Conservation (phyloP, 2,888 invertebrate species). For the Drosophila setosimentum region DNA sequence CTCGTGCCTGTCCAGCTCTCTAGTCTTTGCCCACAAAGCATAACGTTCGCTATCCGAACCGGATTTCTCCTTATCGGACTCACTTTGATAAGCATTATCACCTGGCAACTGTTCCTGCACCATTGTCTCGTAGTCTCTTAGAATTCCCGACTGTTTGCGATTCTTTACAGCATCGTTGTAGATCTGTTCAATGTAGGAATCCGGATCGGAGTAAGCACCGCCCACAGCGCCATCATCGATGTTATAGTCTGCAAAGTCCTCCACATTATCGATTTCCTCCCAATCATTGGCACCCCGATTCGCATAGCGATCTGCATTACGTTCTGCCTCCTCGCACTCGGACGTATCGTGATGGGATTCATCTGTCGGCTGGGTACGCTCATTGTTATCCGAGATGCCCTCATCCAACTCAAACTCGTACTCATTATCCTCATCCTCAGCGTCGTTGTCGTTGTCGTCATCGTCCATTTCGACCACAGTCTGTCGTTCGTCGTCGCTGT, state of each 20-base stretch:
- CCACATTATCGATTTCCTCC: conserved; percentile 70
- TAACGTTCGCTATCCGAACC: conserved; percentile 72
- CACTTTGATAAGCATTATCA: conserved; percentile 50
- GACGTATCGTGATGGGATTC: conserved; percentile 84
- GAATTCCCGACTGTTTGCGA: conserved; percentile 83
- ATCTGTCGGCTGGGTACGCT: conserved; percentile 82
- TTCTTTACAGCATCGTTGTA: conserved; percentile 84
- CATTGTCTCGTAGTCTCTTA: conserved; percentile 83
- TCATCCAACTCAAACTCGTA: conserved; percentile 80
- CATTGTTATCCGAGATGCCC: conserved; percentile 83
- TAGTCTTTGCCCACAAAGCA: conserved; percentile 75
- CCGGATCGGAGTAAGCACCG: conserved; percentile 78
- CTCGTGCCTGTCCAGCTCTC: conserved; percentile 58
- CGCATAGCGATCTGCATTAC: conserved; percentile 82
- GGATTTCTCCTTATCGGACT: conserved; percentile 70
- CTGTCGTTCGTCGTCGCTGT: conserved; percentile 84
- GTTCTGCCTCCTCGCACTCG: conserved; percentile 84
- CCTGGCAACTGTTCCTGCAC: conserved; percentile 70
- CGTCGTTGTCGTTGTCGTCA: conserved; percentile 76
- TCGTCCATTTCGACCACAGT: conserved; percentile 83
- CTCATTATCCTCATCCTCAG: conserved; percentile 65
- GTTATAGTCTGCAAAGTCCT: conserved; percentile 50
- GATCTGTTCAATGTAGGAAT: conserved; percentile 84
- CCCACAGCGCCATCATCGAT: conserved; percentile 80
- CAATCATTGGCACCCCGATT: conserved; percentile 81